phyloP scores from a whole-genome alignment of 2,888 invertebrate species.

The Apantesis nais region DNA sequence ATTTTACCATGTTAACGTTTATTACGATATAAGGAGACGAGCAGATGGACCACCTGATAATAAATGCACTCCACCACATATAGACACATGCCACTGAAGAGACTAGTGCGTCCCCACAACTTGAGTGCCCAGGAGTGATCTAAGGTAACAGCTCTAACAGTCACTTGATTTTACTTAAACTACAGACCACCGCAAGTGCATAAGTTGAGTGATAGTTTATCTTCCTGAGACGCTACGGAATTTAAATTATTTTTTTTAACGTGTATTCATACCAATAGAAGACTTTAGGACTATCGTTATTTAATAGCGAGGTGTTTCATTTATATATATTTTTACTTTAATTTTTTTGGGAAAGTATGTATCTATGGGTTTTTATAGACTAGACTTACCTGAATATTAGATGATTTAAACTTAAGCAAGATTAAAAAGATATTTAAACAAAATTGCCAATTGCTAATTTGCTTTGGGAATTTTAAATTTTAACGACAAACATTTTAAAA shows the following conservation, averaged over 20 bases:
- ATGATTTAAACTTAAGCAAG: background rate
- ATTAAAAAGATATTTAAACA: too few relatives aligned
- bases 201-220: background rate
- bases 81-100: too few relatives aligned
- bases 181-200: background rate
- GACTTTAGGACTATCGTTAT: background rate
- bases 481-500: background rate
- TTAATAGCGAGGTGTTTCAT: slow-evolving; percentile 3
- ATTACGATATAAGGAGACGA: background rate
- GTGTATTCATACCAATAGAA: background rate
- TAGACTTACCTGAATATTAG: background rate
- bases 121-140: background rate
- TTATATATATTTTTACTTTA: background rate
- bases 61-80: background rate
- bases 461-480: background rate
- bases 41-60: background rate
- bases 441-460: background rate
- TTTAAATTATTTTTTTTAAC: background rate
- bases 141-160: background rate
- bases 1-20: too few relatives aligned
- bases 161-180: background rate
- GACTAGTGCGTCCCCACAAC: background rate
- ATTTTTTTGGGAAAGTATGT: background rate
- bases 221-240: background rate
- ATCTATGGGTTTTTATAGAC: background rate